These are phyloP conservation scores for Cheirogaleus major DNA, from an alignment of 2,797 vertebrate genomes.

Conservation along the genomic window DNA sequence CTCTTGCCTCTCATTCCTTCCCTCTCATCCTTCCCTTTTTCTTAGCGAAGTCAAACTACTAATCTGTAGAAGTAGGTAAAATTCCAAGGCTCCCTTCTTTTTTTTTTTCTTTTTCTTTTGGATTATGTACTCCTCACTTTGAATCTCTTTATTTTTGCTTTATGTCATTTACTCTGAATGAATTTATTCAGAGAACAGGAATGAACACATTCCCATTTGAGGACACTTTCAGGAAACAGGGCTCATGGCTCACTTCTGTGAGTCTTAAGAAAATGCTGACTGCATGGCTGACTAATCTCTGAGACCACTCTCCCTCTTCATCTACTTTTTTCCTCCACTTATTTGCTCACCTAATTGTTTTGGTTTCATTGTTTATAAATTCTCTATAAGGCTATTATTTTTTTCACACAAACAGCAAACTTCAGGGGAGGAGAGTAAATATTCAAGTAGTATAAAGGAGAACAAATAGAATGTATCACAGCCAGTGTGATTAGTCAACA, in stretches of 20 bases:
- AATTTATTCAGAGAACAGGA: background rate
- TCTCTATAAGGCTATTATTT: background rate
- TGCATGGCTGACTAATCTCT: background rate
- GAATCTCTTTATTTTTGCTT: background rate
- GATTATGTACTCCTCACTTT: conserved; percentile 38
- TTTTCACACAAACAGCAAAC: background rate
- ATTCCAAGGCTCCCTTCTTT: background rate
- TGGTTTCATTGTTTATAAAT: background rate
- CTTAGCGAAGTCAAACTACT: background rate
- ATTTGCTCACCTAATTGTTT: background rate
- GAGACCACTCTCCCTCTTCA: background rate
- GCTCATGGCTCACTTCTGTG: background rate
- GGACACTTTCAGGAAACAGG: background rate
- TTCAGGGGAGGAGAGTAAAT: background rate
- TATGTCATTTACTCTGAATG: background rate
- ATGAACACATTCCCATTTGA: background rate
- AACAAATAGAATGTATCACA: background rate
- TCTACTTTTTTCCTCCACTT: background rate
- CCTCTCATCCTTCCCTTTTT: background rate
- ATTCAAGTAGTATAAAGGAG: background rate
- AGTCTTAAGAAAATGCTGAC: background rate
- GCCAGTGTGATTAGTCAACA: background rate
- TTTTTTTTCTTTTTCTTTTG: background rate
- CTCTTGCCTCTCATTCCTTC: background rate
- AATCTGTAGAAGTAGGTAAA: background rate